Conservation (phyloP, 2,888 invertebrate species). For the Sesamia inferens region DNA sequence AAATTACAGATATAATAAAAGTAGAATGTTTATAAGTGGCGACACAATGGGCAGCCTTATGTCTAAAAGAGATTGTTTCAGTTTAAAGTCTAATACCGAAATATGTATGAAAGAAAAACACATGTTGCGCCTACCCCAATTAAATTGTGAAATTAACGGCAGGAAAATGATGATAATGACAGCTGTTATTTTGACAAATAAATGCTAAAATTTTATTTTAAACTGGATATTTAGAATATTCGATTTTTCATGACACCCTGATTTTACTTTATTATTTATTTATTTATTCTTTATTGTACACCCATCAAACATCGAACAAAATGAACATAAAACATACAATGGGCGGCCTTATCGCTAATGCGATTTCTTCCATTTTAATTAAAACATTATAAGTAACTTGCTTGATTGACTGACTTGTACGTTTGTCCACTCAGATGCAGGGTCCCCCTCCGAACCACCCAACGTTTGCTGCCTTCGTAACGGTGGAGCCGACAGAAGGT, state of each 20-base stretch:
- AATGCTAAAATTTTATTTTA: background rate
- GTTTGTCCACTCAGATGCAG: conserved; percentile 64
- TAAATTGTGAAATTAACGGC: no score
- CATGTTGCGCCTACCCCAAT: no score
- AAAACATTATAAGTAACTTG: background rate
- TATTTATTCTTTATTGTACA: no score
- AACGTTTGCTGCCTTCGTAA: conserved; percentile 93
- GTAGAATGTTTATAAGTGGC: background rate
- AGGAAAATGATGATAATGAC: no score
- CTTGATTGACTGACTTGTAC: background rate
- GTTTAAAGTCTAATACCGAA: no score
- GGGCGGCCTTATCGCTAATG: no score
- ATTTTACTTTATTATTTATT: no score
- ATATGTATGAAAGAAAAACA: no score
- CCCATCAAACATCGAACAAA: no score
- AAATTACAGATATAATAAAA: background rate
- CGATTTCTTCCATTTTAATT: no score
- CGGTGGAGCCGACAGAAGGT: conserved; percentile 92
- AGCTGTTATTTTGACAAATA: background rate
- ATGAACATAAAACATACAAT: no score
- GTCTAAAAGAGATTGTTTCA: background rate
- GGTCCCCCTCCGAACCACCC: conserved; percentile 80
- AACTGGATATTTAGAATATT: background rate
- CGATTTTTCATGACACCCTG: background rate
- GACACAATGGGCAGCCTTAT: background rate